Evolutionary conservation across 2,797 vertebrate genomes (phyloP).

Genomic region (Paratrypauchen microcephalus): DNA sequence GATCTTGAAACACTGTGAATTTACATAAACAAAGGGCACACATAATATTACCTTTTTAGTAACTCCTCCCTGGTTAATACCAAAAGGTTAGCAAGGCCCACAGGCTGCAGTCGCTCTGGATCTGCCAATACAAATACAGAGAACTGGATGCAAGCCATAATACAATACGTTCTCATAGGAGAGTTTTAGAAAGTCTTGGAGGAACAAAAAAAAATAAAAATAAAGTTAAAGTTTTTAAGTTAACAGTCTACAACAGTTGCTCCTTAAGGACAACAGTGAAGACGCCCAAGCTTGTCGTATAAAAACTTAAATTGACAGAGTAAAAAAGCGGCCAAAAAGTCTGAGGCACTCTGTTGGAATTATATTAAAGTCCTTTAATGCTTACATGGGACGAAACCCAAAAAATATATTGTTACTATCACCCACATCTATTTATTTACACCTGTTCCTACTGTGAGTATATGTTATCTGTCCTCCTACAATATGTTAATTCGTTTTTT

Average conservation of each 20-base stretch:
- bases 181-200: neutral
- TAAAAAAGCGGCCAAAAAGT: too few relatives aligned
- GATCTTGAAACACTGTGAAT: too few relatives aligned
- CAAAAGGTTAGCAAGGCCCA: neutral
- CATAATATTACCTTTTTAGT: neutral
- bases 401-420: too few relatives aligned
- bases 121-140: neutral
- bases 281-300: too few relatives aligned
- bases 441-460: neutral
- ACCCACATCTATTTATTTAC: neutral
- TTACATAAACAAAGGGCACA: too few relatives aligned
- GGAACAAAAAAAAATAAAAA: neutral
- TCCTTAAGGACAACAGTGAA: too few relatives aligned
- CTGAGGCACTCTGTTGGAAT: too few relatives aligned
- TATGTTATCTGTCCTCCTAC: neutral
- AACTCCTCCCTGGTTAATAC: neutral
- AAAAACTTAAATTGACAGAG: too few relatives aligned
- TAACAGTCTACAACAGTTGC: too few relatives aligned
- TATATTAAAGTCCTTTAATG: too few relatives aligned
- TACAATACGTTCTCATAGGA: neutral
- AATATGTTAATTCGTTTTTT: neutral
- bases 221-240: too few relatives aligned
- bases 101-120: neutral
- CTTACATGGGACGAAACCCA: too few relatives aligned
- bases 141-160: neutral